Base-by-base conservation (phyloP, 2,888 invertebrate species). In the Abscondita cerata region DNA sequence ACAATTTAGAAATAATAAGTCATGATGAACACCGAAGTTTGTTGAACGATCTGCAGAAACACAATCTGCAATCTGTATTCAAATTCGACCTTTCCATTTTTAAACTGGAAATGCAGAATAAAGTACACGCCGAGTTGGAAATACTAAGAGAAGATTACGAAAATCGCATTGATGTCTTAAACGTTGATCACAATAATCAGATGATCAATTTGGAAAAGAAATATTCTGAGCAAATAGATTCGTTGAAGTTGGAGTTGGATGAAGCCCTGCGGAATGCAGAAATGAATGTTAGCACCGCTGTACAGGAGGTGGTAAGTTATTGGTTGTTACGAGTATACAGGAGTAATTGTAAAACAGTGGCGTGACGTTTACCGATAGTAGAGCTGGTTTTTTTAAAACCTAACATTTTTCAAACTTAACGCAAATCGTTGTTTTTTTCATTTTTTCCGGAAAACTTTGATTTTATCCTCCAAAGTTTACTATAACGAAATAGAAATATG, bases 221-320 rank as follows among this genome's bases (percentile, higher is more conserved):
- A 36, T 76, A 84, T 77, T 79, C 82, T 6, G 79, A 81, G 2
- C 81, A 81, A 66, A 83, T 89, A 53, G 80, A 79, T 0, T 81
- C 81, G 20, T 75, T 88, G 11, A 87, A 87, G 69, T 81, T 82
- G 0, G 83, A 84, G 73, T 80, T 85, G 19, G 83, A 83, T 58
- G 72, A 71, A 55, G 67, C 68, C 4, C 64, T 70, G 38, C 70
- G 66, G 46, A 66, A 53, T 68, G 52, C 70, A 68, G 62, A 82
- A 73, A 78, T 81, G 0, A 81, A 83, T 63, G 75, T 79, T 0
- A 81, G 81, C 48, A 81, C 83, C 1, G 79, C 83, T 0, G 71
- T 84, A 9, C 86, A 86, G 75, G 85, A 84, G 68, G 86, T 86
- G 70, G 80, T 80, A 70, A 41, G 41, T 16, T 6, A 12, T 13